Base-by-base conservation (phyloP, 2,797 vertebrate genomes). In the Enoplosus armatus region DNA sequence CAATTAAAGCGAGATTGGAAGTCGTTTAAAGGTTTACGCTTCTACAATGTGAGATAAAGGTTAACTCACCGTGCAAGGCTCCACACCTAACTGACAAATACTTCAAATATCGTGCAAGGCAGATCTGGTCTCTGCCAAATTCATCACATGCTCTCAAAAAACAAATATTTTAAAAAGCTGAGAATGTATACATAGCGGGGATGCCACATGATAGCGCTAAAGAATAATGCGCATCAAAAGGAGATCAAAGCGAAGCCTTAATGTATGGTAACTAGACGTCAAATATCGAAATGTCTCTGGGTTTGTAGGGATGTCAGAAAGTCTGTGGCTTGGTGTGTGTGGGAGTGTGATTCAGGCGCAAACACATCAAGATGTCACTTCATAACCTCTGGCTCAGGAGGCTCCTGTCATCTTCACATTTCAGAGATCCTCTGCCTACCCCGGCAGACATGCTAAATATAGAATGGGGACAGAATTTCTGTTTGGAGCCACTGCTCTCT, bases 321-420 rank as follows among this genome's bases (percentile, higher is more conserved):
- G 85, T 89, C 80, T 83, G 67, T 43, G 87, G 73, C 72, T 73
- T 80, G 71, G 79, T 86, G 78, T 86, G 92, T 87, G 93, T 88
- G 86, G 78, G 91, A 72, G 90, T 84, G 85, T 90, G 91, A 94
- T 92, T 94, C 91, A 90, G 87, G 84, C 84, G 78, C 88, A 92
- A 92, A 88, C 87, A 89, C 94, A 95, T 92, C 86, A 89, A 92
- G 89, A 95, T 93, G 94, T 94, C 93, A 94, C 93, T 95, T 93
- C 86, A 85, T 93, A 95, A 94, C 94, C 94, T 93, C 93, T 94
- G 93, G 92, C 91, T 92, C 90, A 89, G 88, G 90, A 92, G 90
- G 85, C 87, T 95, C 91, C 93, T 95, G 94, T 95, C 94, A 95
- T 94, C 93, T 93, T 91, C 87, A 91, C 91, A 94, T 93, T 90